phyloP scores from a whole-genome alignment of 2,797 vertebrate genomes.

The Pseudomugil gertrudae region DNA sequence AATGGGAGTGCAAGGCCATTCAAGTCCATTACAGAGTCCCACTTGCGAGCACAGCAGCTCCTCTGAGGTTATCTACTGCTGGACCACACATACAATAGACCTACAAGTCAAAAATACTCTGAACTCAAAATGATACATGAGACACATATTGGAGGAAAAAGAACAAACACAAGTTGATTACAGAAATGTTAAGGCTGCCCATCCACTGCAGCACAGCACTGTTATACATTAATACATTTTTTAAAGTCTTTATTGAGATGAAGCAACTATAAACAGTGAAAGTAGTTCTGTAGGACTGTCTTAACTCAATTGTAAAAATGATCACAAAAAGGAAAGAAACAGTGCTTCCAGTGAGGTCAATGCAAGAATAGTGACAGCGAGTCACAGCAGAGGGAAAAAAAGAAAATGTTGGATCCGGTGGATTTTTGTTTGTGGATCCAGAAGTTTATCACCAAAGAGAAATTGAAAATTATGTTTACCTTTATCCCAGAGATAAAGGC shows the following conservation, averaged over 20 bases:
- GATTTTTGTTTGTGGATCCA: not conserved
- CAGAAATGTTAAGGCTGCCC: constrained; percentile 56
- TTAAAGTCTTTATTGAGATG: constrained; percentile 69
- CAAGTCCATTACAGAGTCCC: constrained; percentile 85
- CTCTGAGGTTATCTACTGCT: constrained; percentile 81
- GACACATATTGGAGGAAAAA: constrained; percentile 67
- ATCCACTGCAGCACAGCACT: constrained; percentile 51
- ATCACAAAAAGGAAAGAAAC: constrained; percentile 37
- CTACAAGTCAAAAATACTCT: constrained; percentile 79
- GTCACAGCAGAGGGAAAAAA: constrained; percentile 4
- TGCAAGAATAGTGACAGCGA: constrained; percentile 34
- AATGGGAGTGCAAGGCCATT: constrained; percentile 82
- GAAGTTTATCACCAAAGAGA: not conserved
- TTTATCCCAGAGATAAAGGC: not conserved
- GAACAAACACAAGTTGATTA: constrained; percentile 71
- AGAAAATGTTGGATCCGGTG: not conserved
- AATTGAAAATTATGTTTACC: not conserved
- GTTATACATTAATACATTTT: constrained; percentile 67
- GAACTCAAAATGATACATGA: constrained; percentile 76
- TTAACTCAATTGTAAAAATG: constrained; percentile 50
- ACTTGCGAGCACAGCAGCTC: constrained; percentile 71
- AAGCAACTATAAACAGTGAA: constrained; percentile 55
- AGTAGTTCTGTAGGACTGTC: constrained; percentile 48
- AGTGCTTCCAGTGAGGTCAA: constrained; percentile 37
- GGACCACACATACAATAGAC: constrained; percentile 67